Evolutionary conservation across 2,888 invertebrate species (phyloP), one percentile per base, ranked within the genome.

Genomic region (Hecatera dysodea): DNA sequence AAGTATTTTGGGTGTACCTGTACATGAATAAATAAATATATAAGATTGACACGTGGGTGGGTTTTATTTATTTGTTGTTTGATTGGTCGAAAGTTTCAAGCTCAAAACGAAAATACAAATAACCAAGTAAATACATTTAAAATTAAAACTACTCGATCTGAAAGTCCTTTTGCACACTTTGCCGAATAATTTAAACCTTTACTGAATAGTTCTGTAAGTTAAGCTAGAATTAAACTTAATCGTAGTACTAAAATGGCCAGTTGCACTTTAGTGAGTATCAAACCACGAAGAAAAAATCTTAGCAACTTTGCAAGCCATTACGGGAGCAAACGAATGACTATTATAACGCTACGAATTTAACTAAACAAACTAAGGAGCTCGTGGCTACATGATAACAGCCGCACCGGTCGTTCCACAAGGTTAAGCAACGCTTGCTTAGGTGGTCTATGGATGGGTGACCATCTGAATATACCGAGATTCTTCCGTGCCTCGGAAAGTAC

Each of bases 161-260:
- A 15, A 56, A 56, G 8, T 36, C 56, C 36, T 15, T 22, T 56
- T 36, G 56, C 36, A n/a, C 11, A 53, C 19, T 53, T 53, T 11
- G 27, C 19, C 52, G 17, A 22, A 36, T n/a, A 72, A 67, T 22
- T 66, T 44, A 22, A 59, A 33, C 6, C 2, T 42, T 53, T 75
- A 48, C 44, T 36, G 22, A 56, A 67, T 59, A 80, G 52, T 61
- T 67, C 17, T 44, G 36, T 60, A 63, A 46, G 48, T 64, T 29
- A 42, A 60, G 59, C 65, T 53, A 65, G 48, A 73, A 70, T 60
- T 67, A 60, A 76, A 76, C 24, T 62, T 46, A 67, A 66, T 64
- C 27, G 36, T 55, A n/a, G 17, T 22, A 46, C 42, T 66, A 39
- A 64, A 80, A 56, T 72, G 48, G 56, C 24, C 59, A 55, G 46